phyloP scores from a whole-genome alignment of 2,113 vertebrate genomes.

The Protobothrops mucrosquamatus region DNA sequence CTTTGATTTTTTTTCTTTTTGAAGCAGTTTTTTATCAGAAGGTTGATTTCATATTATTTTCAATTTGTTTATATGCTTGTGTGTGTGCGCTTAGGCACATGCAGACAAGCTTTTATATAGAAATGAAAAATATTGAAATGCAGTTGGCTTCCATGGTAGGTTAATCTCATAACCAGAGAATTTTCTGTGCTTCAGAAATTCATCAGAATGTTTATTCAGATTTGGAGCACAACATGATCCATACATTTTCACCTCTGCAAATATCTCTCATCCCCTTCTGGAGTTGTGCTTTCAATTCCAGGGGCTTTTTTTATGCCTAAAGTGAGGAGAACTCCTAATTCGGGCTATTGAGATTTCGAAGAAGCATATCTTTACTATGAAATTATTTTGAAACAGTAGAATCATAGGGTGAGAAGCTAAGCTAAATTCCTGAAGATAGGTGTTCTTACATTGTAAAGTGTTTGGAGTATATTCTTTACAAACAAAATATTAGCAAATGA shows the following conservation, averaged over 20 bases:
- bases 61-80: constrained; percentile 1
- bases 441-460: not conserved
- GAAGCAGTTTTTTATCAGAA: not conserved
- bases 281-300: constrained; percentile 39
- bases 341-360: not conserved
- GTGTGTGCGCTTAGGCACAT: not conserved
- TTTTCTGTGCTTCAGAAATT: not conserved
- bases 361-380: constrained; percentile 27
- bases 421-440: not conserved
- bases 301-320: constrained; percentile 38
- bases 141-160: not conserved
- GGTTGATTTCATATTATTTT: not conserved
- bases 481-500: constrained; percentile 13
- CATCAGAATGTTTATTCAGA: constrained; percentile 9
- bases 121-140: not conserved
- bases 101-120: not conserved
- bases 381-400: constrained; percentile 25
- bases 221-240: not conserved
- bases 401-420: not conserved
- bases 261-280: constrained; percentile 9
- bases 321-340: constrained; percentile 39
- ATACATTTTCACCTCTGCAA: not conserved
- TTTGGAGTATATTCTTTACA: not conserved
- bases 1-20: not conserved
- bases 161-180: not conserved